phyloP scores from a whole-genome alignment of 2,888 invertebrate genomes.

The Drosophila kambysellisi region DNA sequence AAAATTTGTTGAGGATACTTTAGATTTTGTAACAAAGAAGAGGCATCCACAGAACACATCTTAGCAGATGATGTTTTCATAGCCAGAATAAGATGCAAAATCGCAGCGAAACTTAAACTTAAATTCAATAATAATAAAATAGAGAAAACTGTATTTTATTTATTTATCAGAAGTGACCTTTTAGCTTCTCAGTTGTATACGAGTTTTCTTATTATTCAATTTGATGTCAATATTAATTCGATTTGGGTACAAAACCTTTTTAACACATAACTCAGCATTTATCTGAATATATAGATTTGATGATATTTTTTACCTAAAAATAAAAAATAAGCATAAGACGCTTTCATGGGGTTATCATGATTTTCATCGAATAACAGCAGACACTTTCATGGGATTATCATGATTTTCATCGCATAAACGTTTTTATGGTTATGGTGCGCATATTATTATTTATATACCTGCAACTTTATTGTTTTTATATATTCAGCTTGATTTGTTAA shows the following conservation, averaged over 20 bases:
- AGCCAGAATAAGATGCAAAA: not conserved
- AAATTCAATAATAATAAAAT: not conserved
- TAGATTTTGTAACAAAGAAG: not conserved
- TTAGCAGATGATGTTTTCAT: not conserved
- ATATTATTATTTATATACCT: not conserved
- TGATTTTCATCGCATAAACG: not conserved
- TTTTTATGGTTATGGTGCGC: not conserved
- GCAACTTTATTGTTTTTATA: constrained; percentile 4
- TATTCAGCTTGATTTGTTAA: constrained; percentile 2
- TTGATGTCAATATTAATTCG: not conserved
- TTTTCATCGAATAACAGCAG: not conserved
- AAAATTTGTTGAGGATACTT: not conserved
- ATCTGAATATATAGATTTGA: not conserved
- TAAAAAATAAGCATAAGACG: not conserved
- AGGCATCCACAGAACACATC: not conserved
- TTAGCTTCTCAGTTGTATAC: not conserved
- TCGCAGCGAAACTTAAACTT: not conserved
- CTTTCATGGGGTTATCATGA: not conserved
- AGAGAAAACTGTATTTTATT: not conserved
- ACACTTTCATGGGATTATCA: not conserved
- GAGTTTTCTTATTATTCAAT: not conserved
- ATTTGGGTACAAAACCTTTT: not conserved
- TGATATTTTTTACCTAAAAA: not conserved
- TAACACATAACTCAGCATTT: not conserved
- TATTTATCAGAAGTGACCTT: not conserved